A percentile compares a stretch with the other conserved stretches of the same genome.
Conservation (phyloP, 2,888 invertebrate genomes). For the Cephus pulcher region DNA sequence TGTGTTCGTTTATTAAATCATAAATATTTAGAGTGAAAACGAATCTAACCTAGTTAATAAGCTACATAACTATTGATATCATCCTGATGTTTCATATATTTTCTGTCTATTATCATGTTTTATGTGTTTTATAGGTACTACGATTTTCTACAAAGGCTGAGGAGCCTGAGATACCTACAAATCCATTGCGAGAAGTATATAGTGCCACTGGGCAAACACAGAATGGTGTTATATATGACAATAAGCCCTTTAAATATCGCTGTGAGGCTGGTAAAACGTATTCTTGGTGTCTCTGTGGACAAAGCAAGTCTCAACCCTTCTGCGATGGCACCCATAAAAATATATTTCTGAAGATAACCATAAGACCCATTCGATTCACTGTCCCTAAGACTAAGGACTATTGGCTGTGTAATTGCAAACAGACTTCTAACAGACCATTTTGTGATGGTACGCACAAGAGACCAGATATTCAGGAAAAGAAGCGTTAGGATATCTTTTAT, state of each 20-base stretch:
- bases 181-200: slow-evolving; percentile 72
- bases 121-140: background rate
- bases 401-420: slow-evolving; percentile 99
- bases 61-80: background rate
- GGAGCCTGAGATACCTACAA: slow-evolving; percentile 75
- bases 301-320: slow-evolving; percentile 90
- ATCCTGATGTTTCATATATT: background rate
- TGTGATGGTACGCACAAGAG: slow-evolving; percentile 95
- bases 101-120: background rate
- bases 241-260: slow-evolving; percentile 85
- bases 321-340: slow-evolving; percentile 94
- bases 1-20: background rate
- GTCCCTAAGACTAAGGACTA: slow-evolving; percentile 91
- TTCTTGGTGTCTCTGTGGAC: slow-evolving; percentile 94
- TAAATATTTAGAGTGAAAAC: background rate
- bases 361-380: slow-evolving; percentile 84
- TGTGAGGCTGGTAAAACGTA: slow-evolving; percentile 73
- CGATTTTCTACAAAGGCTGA: slow-evolving; percentile 29
- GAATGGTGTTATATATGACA: slow-evolving; percentile 87
- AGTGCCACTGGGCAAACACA: slow-evolving; percentile 74
- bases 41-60: background rate
- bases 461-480: slow-evolving; percentile 73
- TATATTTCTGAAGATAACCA: slow-evolving; percentile 78
- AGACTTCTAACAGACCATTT: slow-evolving; percentile 91
- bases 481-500: background rate